A percentile compares a stretch with the other conserved stretches of the same genome.
These are phyloP conservation scores for Sebastiscus tertius DNA, from an alignment of 2,797 vertebrate genomes.

Conservation along the genomic window DNA sequence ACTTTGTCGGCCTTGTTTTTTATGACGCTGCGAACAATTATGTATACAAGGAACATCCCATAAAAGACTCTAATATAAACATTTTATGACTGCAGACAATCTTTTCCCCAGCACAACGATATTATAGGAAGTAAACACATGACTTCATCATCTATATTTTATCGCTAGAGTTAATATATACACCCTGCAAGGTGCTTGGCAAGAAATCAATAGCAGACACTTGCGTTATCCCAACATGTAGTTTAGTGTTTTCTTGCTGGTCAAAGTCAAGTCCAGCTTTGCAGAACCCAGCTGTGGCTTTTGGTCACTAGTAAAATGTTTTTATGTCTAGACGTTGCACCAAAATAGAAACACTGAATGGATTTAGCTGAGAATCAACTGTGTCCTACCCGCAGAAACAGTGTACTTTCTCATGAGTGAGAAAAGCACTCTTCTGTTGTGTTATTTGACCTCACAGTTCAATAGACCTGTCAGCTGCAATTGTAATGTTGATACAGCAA, in stretches of 20 bases:
- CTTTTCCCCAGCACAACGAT: slow-evolving; percentile 68
- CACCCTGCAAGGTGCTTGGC: slow-evolving; percentile 67
- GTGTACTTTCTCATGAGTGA: slow-evolving; percentile 67
- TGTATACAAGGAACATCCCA: slow-evolving; percentile 76
- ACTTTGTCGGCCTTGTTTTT: slow-evolving; percentile 77
- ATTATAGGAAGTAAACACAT: slow-evolving; percentile 62
- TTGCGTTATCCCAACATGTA: slow-evolving; percentile 31
- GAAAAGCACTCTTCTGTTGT: slow-evolving; percentile 33
- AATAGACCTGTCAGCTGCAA: slow-evolving; percentile 41
- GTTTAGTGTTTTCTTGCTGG: slow-evolving; percentile 11
- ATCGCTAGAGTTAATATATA: slow-evolving; percentile 46
- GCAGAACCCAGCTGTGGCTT: slow-evolving; percentile 62
- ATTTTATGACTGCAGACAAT: slow-evolving; percentile 77
- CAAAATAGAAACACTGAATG: slow-evolving; percentile 73
- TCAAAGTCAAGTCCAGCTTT: slow-evolving; percentile 47
- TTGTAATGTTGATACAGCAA: slow-evolving; percentile 31
- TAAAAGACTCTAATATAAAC: slow-evolving; percentile 83
- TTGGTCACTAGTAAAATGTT: slow-evolving; percentile 69
- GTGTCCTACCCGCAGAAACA: slow-evolving; percentile 44
- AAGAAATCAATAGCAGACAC: slow-evolving; percentile 38
- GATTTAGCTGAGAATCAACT: slow-evolving; percentile 61
- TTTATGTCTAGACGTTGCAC: slow-evolving; percentile 78
- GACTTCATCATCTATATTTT: slow-evolving; percentile 69
- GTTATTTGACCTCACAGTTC: slow-evolving; percentile 46
- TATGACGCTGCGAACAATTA: slow-evolving; percentile 80